These are phyloP conservation scores for Cryptomyrus ogoouensis DNA, from an alignment of 2,113 vertebrate genomes.

Conservation along the genomic window DNA sequence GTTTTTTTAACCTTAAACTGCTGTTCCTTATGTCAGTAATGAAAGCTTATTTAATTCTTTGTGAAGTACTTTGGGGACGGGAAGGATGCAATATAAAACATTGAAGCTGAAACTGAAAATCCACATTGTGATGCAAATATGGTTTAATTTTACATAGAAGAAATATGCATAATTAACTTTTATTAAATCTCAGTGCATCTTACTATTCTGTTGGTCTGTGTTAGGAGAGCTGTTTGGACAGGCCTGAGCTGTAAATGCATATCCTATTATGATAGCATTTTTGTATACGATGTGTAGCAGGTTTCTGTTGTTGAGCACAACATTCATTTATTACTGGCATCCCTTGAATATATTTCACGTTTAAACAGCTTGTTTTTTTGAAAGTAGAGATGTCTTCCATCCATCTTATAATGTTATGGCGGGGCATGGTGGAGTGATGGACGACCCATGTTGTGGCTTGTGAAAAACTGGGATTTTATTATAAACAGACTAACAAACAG, in stretches of 20 bases:
- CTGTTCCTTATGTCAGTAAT: not conserved
- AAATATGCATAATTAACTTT: not conserved
- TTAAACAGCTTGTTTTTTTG: not conserved
- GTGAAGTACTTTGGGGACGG: not conserved
- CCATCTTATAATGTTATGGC: not conserved
- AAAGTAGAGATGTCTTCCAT: not conserved
- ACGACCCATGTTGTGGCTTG: not conserved
- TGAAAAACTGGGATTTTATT: not conserved
- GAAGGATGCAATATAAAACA: not conserved
- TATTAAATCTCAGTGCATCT: not conserved
- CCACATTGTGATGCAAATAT: not conserved
- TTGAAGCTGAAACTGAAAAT: not conserved
- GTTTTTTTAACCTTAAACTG: not conserved
- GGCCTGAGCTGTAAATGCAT: not conserved
- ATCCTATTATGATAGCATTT: not conserved
- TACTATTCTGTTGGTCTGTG: not conserved
- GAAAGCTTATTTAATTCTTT: not conserved
- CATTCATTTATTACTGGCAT: not conserved
- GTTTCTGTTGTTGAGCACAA: not conserved
- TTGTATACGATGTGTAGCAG: not conserved
- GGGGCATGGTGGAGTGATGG: not conserved
- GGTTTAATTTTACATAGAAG: not conserved
- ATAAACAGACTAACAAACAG: not conserved
- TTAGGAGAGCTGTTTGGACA: not conserved
- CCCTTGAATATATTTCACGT: not conserved